These are phyloP conservation scores for Eupithecia centaureata DNA, from an alignment of 2,888 invertebrate species.

Conservation along the genomic window DNA sequence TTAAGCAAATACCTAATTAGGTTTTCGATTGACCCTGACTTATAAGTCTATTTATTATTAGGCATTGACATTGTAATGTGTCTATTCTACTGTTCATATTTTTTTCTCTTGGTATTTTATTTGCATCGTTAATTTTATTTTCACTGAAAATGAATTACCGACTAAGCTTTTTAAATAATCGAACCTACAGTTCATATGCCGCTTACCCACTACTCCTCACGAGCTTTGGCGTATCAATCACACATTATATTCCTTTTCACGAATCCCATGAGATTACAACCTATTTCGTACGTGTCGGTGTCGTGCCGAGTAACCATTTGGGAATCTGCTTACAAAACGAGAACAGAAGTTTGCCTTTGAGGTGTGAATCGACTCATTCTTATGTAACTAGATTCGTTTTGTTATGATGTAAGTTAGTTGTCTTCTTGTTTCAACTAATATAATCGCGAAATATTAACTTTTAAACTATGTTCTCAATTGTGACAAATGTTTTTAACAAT, in stretches of 20 bases:
- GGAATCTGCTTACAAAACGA: conserved; percentile 5
- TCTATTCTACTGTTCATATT: no score
- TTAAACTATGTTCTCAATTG: neutral
- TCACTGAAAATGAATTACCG: neutral
- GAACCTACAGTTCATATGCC: neutral
- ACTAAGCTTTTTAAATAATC: neutral
- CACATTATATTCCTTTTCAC: conserved; percentile 10
- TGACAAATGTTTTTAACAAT: neutral
- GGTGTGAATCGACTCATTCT: conserved; percentile 1
- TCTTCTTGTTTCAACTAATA: neutral
- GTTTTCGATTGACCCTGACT: no score
- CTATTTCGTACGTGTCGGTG: conserved; percentile 14
- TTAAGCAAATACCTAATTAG: no score
- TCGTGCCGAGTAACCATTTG: conserved; percentile 12
- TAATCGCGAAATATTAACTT: neutral
- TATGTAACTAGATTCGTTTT: neutral
- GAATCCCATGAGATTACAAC: conserved; percentile 6
- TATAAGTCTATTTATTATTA: no score
- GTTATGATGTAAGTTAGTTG: neutral
- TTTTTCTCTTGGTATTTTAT: no score
- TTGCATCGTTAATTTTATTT: no score
- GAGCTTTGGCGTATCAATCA: neutral
- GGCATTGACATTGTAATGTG: no score
- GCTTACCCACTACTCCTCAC: neutral
- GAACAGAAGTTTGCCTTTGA: conserved; percentile 2